These are phyloP conservation scores for Sorex maritimensis DNA, from an alignment of 2,797 vertebrate species.

Conservation along the genomic window DNA sequence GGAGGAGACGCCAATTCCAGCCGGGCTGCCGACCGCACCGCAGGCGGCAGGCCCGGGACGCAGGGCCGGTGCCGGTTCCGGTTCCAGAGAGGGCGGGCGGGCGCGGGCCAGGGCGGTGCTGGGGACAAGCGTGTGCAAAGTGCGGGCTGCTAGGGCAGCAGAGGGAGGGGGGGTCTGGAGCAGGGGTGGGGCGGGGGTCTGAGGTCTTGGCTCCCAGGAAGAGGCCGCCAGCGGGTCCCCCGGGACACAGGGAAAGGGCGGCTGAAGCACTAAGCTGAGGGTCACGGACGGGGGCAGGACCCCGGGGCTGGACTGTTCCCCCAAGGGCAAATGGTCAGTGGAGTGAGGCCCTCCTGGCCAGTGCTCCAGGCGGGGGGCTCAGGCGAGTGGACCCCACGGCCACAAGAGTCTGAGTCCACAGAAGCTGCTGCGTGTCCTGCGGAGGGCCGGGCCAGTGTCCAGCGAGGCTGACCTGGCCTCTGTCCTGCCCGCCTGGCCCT, in stretches of 20 bases:
- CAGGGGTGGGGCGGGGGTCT: constrained; percentile 49
- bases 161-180: constrained; percentile 47
- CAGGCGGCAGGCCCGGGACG: constrained; percentile 67
- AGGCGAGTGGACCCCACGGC: neutral
- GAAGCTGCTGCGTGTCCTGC: neutral
- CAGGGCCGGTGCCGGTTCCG: too few relatives aligned
- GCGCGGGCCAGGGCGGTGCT: constrained; percentile 31
- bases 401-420: neutral
- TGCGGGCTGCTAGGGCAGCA: constrained; percentile 75
- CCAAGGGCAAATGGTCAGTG: neutral
- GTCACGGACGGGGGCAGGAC: constrained; percentile 46
- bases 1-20: constrained; percentile 52
- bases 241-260: constrained; percentile 39
- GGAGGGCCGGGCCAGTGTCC: neutral
- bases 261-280: constrained; percentile 69
- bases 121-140: constrained; percentile 69
- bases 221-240: constrained; percentile 80
- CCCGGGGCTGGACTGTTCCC: neutral
- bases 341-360: constrained; percentile 40
- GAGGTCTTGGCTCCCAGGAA: constrained; percentile 80
- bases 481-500: constrained; percentile 1
- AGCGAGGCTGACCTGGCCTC: neutral
- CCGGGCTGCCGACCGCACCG: constrained; percentile 71
- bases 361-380: constrained; percentile 9
- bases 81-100: neutral